Evolutionary conservation across 2,888 invertebrate genomes (phyloP), one percentile per base, ranked within the genome.

Genomic region (Anodontia alba): DNA sequence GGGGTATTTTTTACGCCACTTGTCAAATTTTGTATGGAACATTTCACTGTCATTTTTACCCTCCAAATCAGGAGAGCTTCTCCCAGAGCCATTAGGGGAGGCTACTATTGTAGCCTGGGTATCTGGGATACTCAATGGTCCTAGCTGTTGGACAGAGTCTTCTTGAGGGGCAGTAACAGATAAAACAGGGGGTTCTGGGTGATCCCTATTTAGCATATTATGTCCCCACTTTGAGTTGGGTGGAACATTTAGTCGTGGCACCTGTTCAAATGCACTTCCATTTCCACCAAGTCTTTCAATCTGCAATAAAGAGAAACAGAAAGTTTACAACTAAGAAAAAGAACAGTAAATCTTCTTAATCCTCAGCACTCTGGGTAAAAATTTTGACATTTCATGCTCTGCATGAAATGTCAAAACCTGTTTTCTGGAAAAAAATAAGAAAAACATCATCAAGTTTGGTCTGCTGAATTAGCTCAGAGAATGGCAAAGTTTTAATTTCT

Each of bases 21-120:
- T 92, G 83, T 92, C 92, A 88, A 92, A 92, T 75, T 92, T 92
- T 38, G 5, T 38, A 78, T 92, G 92, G 46, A 87, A 89, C 51
- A 87, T 68, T 69, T 85, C 83, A 33, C 33, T 29, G 5, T 46
- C 43, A 31, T 20, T 46, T 80, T 77, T 77, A 20, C 42, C 43
- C 76, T 86, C 86, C 31, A 49, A 66, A 26, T 77, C 77, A 23
- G 82, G 83, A 72, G 80, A 81, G 68, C 51, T 86, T 43, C 82
- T 66, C 15, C 76, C 66, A 12, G 78, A 76, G n/a, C 54, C 54
- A 8, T 38, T 46, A 31, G 82, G 82, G 66, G 82, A 76, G 54
- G 49, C 29, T 23, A 75, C 69, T 17, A 31, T 5, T 20, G 2
- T 33, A 7, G 17, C n/a, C 20, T 36, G 36, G 10, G n/a, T n/a